A percentile compares a stretch with the other conserved stretches of the same genome.
Conservation (phyloP, 2,113 vertebrate genomes). For the Oryzias javanicus region DNA sequence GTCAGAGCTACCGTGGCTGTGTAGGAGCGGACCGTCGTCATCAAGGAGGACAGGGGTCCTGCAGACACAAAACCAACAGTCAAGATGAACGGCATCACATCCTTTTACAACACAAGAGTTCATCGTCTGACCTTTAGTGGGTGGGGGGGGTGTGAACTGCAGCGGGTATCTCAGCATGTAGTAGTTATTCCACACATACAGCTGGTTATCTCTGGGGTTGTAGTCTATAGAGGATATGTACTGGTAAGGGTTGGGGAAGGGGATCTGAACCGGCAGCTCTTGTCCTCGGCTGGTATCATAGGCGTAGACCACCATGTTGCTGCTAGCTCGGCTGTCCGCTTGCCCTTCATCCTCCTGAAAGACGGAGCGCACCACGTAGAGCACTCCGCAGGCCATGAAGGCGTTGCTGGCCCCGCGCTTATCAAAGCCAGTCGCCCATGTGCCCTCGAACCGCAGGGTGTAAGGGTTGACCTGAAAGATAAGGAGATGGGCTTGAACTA, state of each 20-base stretch:
- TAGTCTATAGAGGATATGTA: conserved; percentile 93
- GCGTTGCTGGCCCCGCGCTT: conserved; percentile 92
- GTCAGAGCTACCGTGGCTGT: conserved; percentile 75
- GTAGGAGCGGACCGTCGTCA: conserved; percentile 74
- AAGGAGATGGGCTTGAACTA: not conserved
- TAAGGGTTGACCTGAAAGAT: conserved; percentile 86
- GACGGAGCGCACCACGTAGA: conserved; percentile 89
- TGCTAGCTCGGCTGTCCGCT: conserved; percentile 85
- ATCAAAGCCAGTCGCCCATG: conserved; percentile 92
- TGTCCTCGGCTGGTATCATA: conserved; percentile 90
- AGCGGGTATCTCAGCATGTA: conserved; percentile 89
- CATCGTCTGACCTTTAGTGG: conserved; percentile 78
- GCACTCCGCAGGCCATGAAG: conserved; percentile 93
- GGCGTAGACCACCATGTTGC: conserved; percentile 88
- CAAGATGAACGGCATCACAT: not conserved
- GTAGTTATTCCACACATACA: conserved; percentile 97
- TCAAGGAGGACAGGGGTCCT: conserved; percentile 71
- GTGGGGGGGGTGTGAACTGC: conserved; percentile 86
- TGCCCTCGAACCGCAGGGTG: conserved; percentile 91
- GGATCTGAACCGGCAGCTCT: conserved; percentile 80
- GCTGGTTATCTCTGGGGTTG: conserved; percentile 93
- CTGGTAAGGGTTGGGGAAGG: conserved; percentile 95
- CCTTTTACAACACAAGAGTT: not conserved
- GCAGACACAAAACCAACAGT: conserved; percentile 1
- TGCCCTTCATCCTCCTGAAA: conserved; percentile 93